Evolutionary conservation across 2,888 invertebrate genomes (phyloP), one percentile per base, ranked within the genome.

Genomic region (Lutraria lutraria): DNA sequence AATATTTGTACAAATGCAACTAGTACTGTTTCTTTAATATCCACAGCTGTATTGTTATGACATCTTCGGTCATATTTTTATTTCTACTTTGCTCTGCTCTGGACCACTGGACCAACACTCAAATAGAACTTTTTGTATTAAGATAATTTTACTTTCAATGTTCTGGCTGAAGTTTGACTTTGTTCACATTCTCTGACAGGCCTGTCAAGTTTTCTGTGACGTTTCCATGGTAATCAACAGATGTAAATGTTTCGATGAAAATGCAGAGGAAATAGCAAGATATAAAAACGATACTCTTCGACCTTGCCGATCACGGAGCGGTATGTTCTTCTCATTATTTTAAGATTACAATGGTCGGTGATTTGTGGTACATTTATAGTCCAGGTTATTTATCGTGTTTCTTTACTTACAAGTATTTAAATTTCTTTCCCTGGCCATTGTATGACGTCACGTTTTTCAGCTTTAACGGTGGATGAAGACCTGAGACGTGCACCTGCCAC

Each of bases 191-290:
- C 19, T 81, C 21, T 81, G 82, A 19, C 80, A 87, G 85, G 54
- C 83, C 12, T 90, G 89, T 79, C 87, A 88, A 79, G 0, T n/a
- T 3, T 25, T 83, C 2, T 90, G 89, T 54, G 25, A 83, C 19
- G 43, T 63, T 29, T 19, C 31, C 16, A 56, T 31, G n/a, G n/a
- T 87, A 10, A 43, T 83, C 0, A 53, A 81, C 21, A 86, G 19
- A n/a, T 90, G 89, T 76, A 82, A 85, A 0, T 90, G 89, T 63
- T 87, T 82, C 54, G 80, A 43, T 31, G 80, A 79, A 16, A 29
- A 43, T 16, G 34, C 81, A 16, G 87, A 90, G 34, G 87, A 85
- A 60, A 29, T 90, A 29, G 63, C 85, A 31, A 21, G n/a, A 34
- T 10, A 29, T 1, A 21, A 81, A 21, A 13, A 88, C 29, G 76